Conservation (phyloP, 1,140 invertebrate genomes). For the Pseudomyrmex cubaensis region DNA sequence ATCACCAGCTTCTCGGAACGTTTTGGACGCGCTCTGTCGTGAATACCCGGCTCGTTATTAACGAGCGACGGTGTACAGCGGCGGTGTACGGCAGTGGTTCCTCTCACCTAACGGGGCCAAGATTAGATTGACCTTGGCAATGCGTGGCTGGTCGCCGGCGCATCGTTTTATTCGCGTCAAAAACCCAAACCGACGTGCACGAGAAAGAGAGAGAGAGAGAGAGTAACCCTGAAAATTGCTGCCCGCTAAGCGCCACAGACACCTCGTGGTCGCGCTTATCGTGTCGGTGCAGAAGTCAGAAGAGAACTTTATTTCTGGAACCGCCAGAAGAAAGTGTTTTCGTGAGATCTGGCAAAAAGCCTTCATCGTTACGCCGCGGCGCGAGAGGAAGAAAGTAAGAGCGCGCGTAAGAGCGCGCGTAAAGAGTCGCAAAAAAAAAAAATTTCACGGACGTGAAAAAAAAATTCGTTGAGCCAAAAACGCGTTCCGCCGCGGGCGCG, state of each 20-base stretch:
- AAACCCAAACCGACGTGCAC: constrained; percentile 26
- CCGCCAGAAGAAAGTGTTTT: neutral
- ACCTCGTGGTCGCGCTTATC: constrained; percentile 9
- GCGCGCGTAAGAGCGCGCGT: neutral
- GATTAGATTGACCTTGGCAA: constrained; percentile 70
- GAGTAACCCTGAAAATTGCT: constrained; percentile 30
- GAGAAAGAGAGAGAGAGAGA: neutral
- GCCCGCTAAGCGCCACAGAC: constrained; percentile 30
- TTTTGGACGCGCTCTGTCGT: constrained; percentile 27
- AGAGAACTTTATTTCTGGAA: constrained; percentile 14
- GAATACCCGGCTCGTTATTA: constrained; percentile 26
- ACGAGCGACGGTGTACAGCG: constrained; percentile 19
- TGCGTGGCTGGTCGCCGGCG: constrained; percentile 18
- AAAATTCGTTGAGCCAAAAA: neutral
- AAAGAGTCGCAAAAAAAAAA: too few species aligned
- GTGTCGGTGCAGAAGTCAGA: neutral
- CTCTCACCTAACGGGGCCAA: constrained; percentile 44
- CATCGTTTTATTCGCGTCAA: constrained; percentile 50
- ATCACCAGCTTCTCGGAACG: constrained; percentile 40
- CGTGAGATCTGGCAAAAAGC: neutral
- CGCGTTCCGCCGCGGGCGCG: neutral
- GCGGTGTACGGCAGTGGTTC: constrained; percentile 9
- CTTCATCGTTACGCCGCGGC: neutral
- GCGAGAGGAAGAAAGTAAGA: neutral
- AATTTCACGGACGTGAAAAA: neutral